Evolutionary conservation across 2,888 invertebrate species (phyloP).

Genomic region (Drosophila pegasa): DNA sequence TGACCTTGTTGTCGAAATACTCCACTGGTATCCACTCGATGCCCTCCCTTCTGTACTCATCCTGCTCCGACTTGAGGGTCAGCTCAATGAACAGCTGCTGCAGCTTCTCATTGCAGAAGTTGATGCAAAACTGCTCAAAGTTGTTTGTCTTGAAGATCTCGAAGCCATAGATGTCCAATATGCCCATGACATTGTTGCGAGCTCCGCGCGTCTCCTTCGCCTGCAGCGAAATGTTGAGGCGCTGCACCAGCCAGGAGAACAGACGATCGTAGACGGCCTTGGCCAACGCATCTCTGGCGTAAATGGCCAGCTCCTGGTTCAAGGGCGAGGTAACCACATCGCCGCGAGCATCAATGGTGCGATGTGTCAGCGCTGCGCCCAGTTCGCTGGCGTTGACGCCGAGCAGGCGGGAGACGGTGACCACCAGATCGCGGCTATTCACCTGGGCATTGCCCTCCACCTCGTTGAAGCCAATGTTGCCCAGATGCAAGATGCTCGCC

Average conservation of each 20-base stretch:
- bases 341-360: slow-evolving; percentile 94
- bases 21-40: slow-evolving; percentile 95
- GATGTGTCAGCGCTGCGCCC: slow-evolving; percentile 90
- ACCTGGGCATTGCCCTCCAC: slow-evolving; percentile 90
- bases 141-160: slow-evolving; percentile 96
- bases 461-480: slow-evolving; percentile 92
- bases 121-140: slow-evolving; percentile 94
- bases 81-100: slow-evolving; percentile 97
- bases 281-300: slow-evolving; percentile 95
- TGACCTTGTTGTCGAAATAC: slow-evolving; percentile 97
- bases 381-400: slow-evolving; percentile 89
- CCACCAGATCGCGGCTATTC: slow-evolving; percentile 88
- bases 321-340: slow-evolving; percentile 93
- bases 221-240: slow-evolving; percentile 91
- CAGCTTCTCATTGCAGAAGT: slow-evolving; percentile 97
- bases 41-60: slow-evolving; percentile 95
- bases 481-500: slow-evolving; percentile 93
- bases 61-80: slow-evolving; percentile 95
- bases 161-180: slow-evolving; percentile 97
- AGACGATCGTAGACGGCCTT: slow-evolving; percentile 96
- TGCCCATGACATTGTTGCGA: slow-evolving; percentile 91
- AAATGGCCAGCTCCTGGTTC: slow-evolving; percentile 92
- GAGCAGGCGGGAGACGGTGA: slow-evolving; percentile 90
- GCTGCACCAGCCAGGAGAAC: slow-evolving; percentile 94
- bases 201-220: slow-evolving; percentile 86